phyloP scores from a whole-genome alignment of 2,888 invertebrate genomes.

The Drosophila pseudotalamancana region DNA sequence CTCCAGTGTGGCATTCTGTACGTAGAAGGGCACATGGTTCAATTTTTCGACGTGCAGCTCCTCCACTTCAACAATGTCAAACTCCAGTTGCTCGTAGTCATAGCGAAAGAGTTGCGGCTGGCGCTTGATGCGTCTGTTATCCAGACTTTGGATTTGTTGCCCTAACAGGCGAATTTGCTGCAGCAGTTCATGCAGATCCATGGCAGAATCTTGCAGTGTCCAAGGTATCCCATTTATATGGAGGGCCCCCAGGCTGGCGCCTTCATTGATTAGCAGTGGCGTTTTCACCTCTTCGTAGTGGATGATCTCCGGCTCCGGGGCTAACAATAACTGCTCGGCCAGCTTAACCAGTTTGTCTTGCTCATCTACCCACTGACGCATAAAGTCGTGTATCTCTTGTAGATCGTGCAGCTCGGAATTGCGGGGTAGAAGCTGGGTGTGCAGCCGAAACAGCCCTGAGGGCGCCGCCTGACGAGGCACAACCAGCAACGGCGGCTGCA shows the following conservation, averaged over 20 bases:
- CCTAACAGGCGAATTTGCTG: constrained; percentile 66
- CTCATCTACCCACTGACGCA: constrained; percentile 74
- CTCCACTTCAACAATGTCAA: constrained; percentile 71
- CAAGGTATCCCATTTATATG: constrained; percentile 76
- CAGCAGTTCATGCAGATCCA: constrained; percentile 68
- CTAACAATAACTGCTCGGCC: constrained; percentile 24
- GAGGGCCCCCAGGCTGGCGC: constrained; percentile 63
- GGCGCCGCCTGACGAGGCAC: constrained; percentile 80
- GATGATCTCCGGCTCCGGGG: background rate
- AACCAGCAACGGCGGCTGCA: constrained; percentile 74
- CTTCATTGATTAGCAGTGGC: constrained; percentile 64
- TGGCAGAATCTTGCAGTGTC: constrained; percentile 66
- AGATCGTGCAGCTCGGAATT: constrained; percentile 80
- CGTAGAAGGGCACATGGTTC: constrained; percentile 77
- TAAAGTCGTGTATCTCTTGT: constrained; percentile 72
- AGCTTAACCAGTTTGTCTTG: constrained; percentile 66
- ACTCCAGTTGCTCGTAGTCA: constrained; percentile 65
- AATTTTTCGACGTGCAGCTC: constrained; percentile 77
- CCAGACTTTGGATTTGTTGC: constrained; percentile 32
- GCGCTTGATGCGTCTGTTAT: constrained; percentile 48
- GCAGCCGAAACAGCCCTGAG: constrained; percentile 80
- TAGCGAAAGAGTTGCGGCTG: constrained; percentile 42
- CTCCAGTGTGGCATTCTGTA: constrained; percentile 69
- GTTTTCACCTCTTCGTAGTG: constrained; percentile 46
- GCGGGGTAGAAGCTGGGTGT: constrained; percentile 75